Evolutionary conservation across 2,797 vertebrate species (phyloP).

Genomic region (Rousettus madagascariensis): DNA sequence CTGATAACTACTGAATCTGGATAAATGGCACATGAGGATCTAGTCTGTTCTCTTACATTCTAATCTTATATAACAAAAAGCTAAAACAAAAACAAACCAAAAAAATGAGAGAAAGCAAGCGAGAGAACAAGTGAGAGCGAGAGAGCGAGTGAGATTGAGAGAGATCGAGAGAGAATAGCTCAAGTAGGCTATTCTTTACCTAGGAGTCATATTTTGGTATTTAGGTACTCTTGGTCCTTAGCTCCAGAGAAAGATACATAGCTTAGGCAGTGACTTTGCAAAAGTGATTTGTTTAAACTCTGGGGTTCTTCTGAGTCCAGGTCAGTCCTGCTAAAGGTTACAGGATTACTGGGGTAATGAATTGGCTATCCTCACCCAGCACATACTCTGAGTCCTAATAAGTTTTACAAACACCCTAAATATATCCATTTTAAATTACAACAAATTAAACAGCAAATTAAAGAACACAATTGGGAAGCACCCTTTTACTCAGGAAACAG

Average conservation of each 20-base stretch:
- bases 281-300: neutral
- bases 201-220: neutral
- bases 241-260: neutral
- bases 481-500: conserved; percentile 12
- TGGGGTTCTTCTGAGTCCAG: neutral
- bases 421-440: conserved; percentile 27
- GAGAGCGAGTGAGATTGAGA: neutral
- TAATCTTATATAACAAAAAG: neutral
- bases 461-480: neutral
- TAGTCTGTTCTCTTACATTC: conserved; percentile 6
- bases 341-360: neutral
- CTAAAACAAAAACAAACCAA: neutral
- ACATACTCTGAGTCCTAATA: neutral
- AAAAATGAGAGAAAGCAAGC: neutral
- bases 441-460: conserved; percentile 47
- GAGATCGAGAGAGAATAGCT: neutral
- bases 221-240: neutral
- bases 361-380: neutral
- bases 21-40: neutral
- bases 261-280: neutral
- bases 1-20: neutral
- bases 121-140: neutral
- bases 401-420: conserved; percentile 14
- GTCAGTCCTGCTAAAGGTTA: neutral
- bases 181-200: conserved; percentile 3